Percentiles rank a stretch among this genome's conserved stretches.
Evolutionary conservation across 2,113 vertebrate genomes (phyloP).

Genomic region (Chrysochloris asiatica): DNA sequence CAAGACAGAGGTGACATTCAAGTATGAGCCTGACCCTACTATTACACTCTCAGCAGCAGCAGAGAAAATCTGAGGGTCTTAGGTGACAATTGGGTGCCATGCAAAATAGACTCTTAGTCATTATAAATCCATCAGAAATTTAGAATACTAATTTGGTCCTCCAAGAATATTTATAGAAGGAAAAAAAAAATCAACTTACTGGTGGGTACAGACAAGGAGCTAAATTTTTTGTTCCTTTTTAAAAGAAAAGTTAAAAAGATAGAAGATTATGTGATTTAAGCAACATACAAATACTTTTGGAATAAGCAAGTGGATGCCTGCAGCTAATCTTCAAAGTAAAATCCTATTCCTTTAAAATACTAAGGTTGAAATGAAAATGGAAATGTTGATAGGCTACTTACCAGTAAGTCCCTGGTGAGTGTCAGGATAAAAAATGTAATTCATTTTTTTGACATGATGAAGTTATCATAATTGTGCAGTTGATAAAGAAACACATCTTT

Average conservation of each 20-base stretch:
- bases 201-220: neutral
- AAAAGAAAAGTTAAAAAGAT: neutral
- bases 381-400: constrained; percentile 20
- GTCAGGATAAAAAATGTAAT: neutral
- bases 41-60: neutral
- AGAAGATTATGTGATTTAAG: constrained; percentile 29
- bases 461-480: constrained; percentile 12
- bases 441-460: constrained; percentile 21
- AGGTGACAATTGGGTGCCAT: neutral
- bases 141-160: constrained; percentile 19
- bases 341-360: neutral
- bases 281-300: constrained; percentile 23
- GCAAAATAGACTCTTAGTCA: neutral
- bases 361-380: neutral
- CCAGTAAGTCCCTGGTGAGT: neutral
- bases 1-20: constrained; percentile 2
- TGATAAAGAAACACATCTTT: constrained; percentile 50
- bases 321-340: neutral
- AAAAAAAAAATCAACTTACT: neutral
- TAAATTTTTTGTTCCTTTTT: neutral
- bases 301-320: neutral
- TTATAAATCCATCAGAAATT: neutral
- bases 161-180: neutral
- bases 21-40: neutral
- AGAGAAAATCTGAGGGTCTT: neutral